These are phyloP conservation scores for Deilephila porcellus DNA, from an alignment of 2,888 invertebrate species.

Conservation along the genomic window DNA sequence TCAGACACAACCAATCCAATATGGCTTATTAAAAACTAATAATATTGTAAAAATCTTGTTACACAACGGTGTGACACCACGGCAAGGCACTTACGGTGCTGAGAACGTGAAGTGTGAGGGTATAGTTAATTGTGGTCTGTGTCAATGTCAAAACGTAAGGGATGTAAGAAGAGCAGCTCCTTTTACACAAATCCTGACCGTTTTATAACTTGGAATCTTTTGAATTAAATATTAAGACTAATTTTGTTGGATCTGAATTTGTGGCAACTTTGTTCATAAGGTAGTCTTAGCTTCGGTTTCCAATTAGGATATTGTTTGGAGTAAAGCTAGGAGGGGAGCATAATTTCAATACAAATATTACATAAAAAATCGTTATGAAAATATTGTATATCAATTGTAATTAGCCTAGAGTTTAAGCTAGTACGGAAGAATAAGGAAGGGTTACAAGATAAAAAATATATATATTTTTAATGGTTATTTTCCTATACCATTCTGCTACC, in stretches of 20 bases:
- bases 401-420: no score
- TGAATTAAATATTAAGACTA: neutral
- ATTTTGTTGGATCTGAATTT: neutral
- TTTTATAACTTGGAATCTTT: neutral
- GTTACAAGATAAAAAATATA: no score
- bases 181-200: conserved; percentile 3
- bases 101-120: conserved; percentile 54
- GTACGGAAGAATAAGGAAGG: no score
- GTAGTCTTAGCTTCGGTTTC: no score
- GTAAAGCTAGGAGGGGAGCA: no score
- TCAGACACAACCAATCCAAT: no score
- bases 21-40: neutral
- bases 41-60: neutral
- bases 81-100: conserved; percentile 44
- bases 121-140: conserved; percentile 64
- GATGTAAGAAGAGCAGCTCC: neutral
- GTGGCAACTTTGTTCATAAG: neutral
- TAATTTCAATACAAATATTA: no score
- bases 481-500: no score
- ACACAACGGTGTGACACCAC: conserved; percentile 39
- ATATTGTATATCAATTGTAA: no score
- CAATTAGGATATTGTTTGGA: no score
- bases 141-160: conserved; percentile 57
- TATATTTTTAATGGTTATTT: no score
- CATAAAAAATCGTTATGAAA: no score